These are phyloP conservation scores for Drosophila hamatofila DNA, from an alignment of 2,888 invertebrate genomes.

Conservation along the genomic window DNA sequence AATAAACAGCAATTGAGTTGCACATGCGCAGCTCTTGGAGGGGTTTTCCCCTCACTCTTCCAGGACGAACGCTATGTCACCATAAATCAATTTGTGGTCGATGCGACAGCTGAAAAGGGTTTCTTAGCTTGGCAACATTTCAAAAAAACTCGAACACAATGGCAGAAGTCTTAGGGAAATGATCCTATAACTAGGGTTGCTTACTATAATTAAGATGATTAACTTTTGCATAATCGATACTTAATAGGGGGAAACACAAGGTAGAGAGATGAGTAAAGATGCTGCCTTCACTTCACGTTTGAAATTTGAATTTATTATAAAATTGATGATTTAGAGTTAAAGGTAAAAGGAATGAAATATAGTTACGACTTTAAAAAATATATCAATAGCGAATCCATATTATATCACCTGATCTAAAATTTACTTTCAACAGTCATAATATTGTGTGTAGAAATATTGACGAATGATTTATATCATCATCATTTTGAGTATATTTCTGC, in stretches of 20 bases:
- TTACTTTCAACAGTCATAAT: background rate
- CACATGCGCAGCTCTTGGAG: slow-evolving; percentile 59
- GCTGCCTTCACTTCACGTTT: background rate
- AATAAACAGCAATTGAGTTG: slow-evolving; percentile 81
- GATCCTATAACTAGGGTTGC: slow-evolving; percentile 28
- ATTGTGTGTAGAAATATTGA: background rate
- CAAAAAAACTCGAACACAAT: slow-evolving; percentile 33
- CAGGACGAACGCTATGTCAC: slow-evolving; percentile 31
- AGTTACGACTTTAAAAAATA: too few relatives aligned
- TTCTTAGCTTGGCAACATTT: slow-evolving; percentile 39
- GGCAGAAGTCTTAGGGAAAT: slow-evolving; percentile 28
- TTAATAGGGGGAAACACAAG: background rate
- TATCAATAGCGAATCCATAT: background rate
- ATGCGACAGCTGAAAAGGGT: slow-evolving; percentile 83
- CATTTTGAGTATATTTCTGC: background rate
- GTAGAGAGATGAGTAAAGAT: background rate
- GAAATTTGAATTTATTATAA: background rate
- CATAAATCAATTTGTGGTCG: slow-evolving; percentile 79
- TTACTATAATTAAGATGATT: slow-evolving; percentile 71
- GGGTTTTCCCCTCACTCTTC: slow-evolving; percentile 6
- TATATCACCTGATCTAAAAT: background rate
- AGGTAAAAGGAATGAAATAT: background rate
- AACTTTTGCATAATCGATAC: slow-evolving; percentile 66
- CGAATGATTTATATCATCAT: background rate
- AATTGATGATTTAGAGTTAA: background rate